These are phyloP conservation scores for Drosophila mayri DNA, from an alignment of 1,140 invertebrate genomes.

Conservation along the genomic window DNA sequence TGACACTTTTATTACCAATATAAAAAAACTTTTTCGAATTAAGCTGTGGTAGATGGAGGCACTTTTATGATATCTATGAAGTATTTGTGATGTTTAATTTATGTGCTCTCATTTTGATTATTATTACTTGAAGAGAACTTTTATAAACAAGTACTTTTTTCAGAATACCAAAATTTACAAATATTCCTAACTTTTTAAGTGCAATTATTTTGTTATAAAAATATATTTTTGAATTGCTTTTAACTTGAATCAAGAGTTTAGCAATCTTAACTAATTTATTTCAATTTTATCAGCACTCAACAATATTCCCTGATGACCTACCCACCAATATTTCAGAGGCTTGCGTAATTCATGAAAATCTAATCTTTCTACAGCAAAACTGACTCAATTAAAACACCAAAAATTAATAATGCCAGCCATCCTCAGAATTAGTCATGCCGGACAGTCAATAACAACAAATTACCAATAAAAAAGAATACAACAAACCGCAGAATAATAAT, in stretches of 20 bases:
- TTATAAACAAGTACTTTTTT: not conserved
- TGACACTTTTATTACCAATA: slow-evolving; percentile 60
- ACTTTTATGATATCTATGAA: not conserved
- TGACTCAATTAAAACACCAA: slow-evolving; percentile 22
- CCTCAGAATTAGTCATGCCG: slow-evolving; percentile 39
- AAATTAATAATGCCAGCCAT: slow-evolving; percentile 30
- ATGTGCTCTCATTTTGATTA: not conserved
- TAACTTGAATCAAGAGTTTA: not conserved
- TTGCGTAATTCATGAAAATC: slow-evolving; percentile 19
- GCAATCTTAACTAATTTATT: slow-evolving; percentile 2
- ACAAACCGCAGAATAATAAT: slow-evolving; percentile 6
- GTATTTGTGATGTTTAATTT: slow-evolving; percentile 1
- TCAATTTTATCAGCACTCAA: slow-evolving; percentile 9
- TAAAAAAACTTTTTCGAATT: slow-evolving; percentile 66
- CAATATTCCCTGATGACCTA: slow-evolving; percentile 19
- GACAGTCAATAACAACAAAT: slow-evolving; percentile 18
- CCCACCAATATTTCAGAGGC: not conserved
- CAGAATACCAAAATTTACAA: too few relatives aligned
- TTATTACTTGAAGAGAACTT: not conserved
- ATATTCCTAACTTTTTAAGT: too few relatives aligned
- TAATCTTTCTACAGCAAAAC: slow-evolving; percentile 27
- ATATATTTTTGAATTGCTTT: not conserved
- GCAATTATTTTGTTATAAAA: not conserved
- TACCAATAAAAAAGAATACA: slow-evolving; percentile 1
- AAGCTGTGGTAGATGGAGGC: slow-evolving; percentile 17